phyloP scores from a whole-genome alignment of 2,888 invertebrate species.

The Philaethria dido region DNA sequence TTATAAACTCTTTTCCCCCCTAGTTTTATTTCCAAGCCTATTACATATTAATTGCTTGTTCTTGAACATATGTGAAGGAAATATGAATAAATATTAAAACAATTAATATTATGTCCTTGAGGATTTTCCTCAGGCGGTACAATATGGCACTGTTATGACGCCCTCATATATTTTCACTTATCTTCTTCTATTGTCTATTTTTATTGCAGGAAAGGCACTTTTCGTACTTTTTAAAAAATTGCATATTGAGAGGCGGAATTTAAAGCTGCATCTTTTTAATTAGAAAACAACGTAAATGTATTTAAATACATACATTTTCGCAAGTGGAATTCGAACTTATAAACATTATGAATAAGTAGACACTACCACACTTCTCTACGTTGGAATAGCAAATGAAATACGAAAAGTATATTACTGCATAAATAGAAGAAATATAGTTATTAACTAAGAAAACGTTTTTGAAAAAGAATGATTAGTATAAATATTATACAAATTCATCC shows the following conservation, averaged over 20 bases:
- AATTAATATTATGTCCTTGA: slow-evolving; percentile 3
- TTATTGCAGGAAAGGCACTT: neutral
- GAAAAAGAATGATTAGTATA: too few relatives aligned
- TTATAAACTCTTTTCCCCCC: neutral
- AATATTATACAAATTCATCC: too few relatives aligned
- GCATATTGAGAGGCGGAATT: neutral
- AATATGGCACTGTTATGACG: neutral
- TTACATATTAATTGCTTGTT: neutral
- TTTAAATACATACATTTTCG: too few relatives aligned
- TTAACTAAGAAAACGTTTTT: too few relatives aligned
- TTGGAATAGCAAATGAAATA: too few relatives aligned
- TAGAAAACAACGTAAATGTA: too few relatives aligned
- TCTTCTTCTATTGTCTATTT: neutral
- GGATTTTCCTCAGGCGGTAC: neutral
- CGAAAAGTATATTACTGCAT: too few relatives aligned
- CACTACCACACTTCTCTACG: too few relatives aligned
- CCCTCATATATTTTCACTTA: neutral
- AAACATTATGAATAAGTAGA: too few relatives aligned
- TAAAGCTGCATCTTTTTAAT: neutral
- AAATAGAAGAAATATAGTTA: too few relatives aligned
- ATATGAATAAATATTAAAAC: neutral
- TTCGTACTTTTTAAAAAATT: neutral
- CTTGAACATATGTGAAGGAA: slow-evolving; percentile 1
- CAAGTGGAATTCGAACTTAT: too few relatives aligned
- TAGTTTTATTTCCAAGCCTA: neutral